phyloP scores from a whole-genome alignment of 1,140 invertebrate species.

The Aphelinus certus region DNA sequence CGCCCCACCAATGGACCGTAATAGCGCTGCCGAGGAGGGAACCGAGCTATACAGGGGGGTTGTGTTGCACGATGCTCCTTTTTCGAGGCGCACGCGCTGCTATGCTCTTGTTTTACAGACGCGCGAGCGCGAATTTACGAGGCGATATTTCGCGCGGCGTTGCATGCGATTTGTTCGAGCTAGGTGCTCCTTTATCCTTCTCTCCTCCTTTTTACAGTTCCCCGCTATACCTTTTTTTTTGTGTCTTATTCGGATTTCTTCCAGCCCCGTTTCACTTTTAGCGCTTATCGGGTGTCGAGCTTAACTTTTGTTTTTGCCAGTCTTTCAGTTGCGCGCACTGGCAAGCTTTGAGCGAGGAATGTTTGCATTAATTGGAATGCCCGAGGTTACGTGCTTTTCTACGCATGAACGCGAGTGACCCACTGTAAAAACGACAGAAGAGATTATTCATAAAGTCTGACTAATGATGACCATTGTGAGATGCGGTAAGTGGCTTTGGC shows the following conservation, averaged over 20 bases:
- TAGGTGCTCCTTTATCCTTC: slow-evolving; percentile 23
- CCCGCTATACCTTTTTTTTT: no score
- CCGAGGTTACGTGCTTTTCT: not conserved
- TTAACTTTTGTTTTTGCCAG: not conserved
- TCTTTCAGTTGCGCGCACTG: not conserved
- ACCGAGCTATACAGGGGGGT: not conserved
- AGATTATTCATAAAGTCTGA: slow-evolving; percentile 1
- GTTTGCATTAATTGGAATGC: slow-evolving; percentile 4
- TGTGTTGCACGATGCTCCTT: slow-evolving; percentile 27
- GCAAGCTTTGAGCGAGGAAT: not conserved
- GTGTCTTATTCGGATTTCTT: not conserved
- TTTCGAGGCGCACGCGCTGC: not conserved
- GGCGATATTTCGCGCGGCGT: slow-evolving; percentile 46
- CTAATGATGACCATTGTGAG: slow-evolving; percentile 11
- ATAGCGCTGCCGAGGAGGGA: not conserved
- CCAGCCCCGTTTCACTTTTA: not conserved
- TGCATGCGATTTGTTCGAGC: slow-evolving; percentile 42
- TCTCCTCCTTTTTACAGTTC: not conserved
- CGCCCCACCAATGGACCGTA: slow-evolving; percentile 26
- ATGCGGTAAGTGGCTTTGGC: not conserved
- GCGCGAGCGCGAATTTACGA: slow-evolving; percentile 43
- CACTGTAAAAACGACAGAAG: not conserved
- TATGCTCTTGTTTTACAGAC: not conserved
- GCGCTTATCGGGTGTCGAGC: not conserved
- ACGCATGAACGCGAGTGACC: not conserved